These are phyloP conservation scores for Laticauda laticaudata DNA, from an alignment of 2,113 vertebrate species.

Conservation along the genomic window DNA sequence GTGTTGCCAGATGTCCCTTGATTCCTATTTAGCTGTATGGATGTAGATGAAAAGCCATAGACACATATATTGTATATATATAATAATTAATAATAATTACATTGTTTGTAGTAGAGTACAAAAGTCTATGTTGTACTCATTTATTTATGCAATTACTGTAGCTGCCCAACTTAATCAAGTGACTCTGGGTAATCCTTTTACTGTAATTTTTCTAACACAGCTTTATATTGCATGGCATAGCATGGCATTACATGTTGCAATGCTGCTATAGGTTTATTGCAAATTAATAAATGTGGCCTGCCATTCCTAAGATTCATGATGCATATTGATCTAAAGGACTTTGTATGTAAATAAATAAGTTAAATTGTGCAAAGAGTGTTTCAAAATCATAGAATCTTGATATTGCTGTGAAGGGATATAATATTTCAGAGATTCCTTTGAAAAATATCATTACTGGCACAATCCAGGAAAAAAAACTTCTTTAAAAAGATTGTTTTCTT, in stretches of 20 bases:
- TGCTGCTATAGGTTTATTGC: conserved; percentile 21
- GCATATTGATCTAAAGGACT: conserved; percentile 33
- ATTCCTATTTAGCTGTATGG: conserved; percentile 22
- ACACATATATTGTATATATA: conserved; percentile 2
- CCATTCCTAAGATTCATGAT: conserved; percentile 32
- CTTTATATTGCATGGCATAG: background rate
- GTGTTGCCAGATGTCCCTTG: conserved; percentile 44
- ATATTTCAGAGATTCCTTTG: conserved; percentile 41
- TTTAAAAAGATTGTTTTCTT: conserved; percentile 21
- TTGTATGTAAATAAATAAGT: conserved; percentile 41
- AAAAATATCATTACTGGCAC: conserved; percentile 24
- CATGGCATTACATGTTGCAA: background rate
- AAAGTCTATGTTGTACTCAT: conserved; percentile 31
- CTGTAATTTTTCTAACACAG: conserved; percentile 13
- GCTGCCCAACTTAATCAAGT: background rate
- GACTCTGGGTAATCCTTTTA: conserved; percentile 15
- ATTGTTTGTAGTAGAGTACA: background rate
- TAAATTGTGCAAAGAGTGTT: conserved; percentile 31
- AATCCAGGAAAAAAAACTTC: background rate
- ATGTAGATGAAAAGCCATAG: background rate
- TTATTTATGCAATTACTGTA: background rate
- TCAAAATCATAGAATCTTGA: conserved; percentile 43
- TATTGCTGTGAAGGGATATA: conserved; percentile 19
- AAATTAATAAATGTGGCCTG: conserved; percentile 22
- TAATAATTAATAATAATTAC: background rate